Percentiles rank a stretch among this genome's conserved stretches.
Conservation (phyloP, 2,113 vertebrate genomes). For the Nothoprocta pentlandii region DNA sequence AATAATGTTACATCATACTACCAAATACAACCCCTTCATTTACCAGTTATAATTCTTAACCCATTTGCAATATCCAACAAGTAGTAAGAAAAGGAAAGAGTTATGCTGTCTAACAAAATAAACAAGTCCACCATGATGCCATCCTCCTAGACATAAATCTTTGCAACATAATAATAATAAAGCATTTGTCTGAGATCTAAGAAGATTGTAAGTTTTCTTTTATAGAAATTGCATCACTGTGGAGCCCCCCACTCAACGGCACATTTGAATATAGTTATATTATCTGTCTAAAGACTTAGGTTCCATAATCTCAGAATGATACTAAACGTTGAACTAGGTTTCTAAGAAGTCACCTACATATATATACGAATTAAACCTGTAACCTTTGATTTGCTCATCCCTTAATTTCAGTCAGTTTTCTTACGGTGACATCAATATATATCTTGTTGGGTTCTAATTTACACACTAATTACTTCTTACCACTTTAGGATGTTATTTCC, state of each 20-base stretch:
- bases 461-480: neutral
- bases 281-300: neutral
- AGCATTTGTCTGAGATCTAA: neutral
- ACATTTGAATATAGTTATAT: neutral
- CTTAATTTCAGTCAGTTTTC: neutral
- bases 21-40: neutral
- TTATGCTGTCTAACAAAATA: neutral
- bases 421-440: neutral
- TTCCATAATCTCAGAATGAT: neutral
- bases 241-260: neutral
- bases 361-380: neutral
- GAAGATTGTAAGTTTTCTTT: neutral
- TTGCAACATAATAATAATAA: neutral
- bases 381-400: neutral
- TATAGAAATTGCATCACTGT: neutral
- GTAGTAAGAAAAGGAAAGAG: neutral
- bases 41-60: neutral
- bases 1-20: neutral
- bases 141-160: neutral
- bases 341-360: neutral
- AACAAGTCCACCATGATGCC: neutral
- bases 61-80: neutral
- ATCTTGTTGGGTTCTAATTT: accelerated
- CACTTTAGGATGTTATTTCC: neutral
- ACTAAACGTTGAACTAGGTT: neutral